Conservation (phyloP, 1,140 invertebrate species). For the Caenorhabditis elegans region WBcel235 BX284605.5:11137001-11137500, state of each 20-base stretch:
- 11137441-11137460: not conserved
- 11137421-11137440: conserved; percentile 22
- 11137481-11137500: not conserved
- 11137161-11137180: not conserved
- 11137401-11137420: not conserved
- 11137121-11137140: conserved; percentile 29
- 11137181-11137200: not conserved
- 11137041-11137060: not conserved
- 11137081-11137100: conserved; percentile 21
- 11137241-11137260: not conserved
- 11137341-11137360: not conserved
- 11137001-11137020: not conserved
- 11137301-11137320: not conserved
- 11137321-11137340: conserved; percentile 31
- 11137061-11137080: not conserved
- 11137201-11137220: not conserved
- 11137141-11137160: conserved; percentile 17
- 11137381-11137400: not conserved
- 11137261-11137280: not conserved
- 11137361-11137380: not conserved
- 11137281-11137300: conserved; percentile 29
- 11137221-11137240: not conserved
- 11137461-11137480: conserved; percentile 11
- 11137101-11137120: conserved; percentile 21
- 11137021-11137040: not conserved